Conservation (phyloP, 2,888 invertebrate species). For the Caenorhabditis japonica region DNA sequence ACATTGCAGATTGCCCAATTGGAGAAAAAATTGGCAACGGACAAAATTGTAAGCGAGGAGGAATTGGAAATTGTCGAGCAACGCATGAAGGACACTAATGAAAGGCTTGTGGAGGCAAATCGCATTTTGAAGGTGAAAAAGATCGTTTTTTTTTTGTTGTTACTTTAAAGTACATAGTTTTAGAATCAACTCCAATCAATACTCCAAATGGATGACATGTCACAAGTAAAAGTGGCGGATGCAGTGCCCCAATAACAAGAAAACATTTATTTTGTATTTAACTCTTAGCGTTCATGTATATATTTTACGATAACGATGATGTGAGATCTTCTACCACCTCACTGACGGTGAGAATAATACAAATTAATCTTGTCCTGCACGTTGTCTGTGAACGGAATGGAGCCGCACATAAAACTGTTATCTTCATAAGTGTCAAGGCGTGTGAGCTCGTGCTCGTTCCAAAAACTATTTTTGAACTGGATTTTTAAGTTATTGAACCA, state of each 20-base stretch:
- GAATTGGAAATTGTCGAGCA: constrained; percentile 72
- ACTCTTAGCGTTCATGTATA: neutral
- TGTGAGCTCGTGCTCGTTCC: constrained; percentile 29
- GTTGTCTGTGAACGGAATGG: constrained; percentile 33
- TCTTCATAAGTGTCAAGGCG: constrained; percentile 26
- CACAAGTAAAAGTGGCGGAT: constrained; percentile 45
- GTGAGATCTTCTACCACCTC: no score
- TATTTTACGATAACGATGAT: neutral
- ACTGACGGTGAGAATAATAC: constrained; percentile 12
- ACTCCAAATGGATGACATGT: constrained; percentile 71
- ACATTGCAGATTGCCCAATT: constrained; percentile 68
- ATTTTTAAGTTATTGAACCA: constrained; percentile 41
- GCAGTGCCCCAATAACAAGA: constrained; percentile 35
- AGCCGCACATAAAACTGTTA: constrained; percentile 41
- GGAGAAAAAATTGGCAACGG: constrained; percentile 68
- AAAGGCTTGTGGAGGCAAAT: constrained; percentile 70
- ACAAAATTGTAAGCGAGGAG: constrained; percentile 69
- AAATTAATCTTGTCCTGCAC: constrained; percentile 27
- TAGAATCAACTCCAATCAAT: constrained; percentile 74
- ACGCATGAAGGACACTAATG: constrained; percentile 73
- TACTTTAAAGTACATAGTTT: no score
- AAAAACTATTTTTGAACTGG: constrained; percentile 38
- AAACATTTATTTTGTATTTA: constrained; percentile 18
- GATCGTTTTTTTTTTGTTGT: constrained; percentile 7
- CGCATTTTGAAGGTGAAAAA: constrained; percentile 65